These are phyloP conservation scores for Gandaritis pyraliata DNA, from an alignment of 2,888 invertebrate species.

Conservation along the genomic window DNA sequence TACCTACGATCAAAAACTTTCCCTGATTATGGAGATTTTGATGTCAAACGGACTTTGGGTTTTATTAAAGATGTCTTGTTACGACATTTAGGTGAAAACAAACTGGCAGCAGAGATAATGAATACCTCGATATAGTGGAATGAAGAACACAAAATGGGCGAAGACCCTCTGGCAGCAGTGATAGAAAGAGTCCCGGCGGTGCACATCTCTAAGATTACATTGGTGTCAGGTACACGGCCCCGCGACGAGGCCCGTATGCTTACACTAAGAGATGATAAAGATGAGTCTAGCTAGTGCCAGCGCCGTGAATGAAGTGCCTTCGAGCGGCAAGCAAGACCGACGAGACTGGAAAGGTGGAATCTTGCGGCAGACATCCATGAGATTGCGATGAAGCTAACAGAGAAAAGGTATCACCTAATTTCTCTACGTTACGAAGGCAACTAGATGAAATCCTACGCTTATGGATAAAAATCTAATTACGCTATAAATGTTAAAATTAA, in stretches of 20 bases:
- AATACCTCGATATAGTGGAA: too few relatives aligned
- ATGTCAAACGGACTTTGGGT: too few relatives aligned
- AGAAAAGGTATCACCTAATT: slow-evolving; percentile 81
- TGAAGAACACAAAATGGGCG: background rate
- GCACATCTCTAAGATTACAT: slow-evolving; percentile 55
- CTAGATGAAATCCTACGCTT: slow-evolving; percentile 84
- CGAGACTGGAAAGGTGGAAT: slow-evolving; percentile 48
- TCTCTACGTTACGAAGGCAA: slow-evolving; percentile 83
- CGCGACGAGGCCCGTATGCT: slow-evolving; percentile 65
- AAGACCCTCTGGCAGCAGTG: slow-evolving; percentile 1
- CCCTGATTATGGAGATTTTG: too few relatives aligned
- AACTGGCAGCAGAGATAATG: too few relatives aligned
- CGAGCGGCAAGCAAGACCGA: slow-evolving; percentile 23
- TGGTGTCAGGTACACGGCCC: slow-evolving; percentile 80
- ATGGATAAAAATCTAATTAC: slow-evolving; percentile 83
- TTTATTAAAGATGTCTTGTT: too few relatives aligned
- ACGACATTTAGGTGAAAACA: too few relatives aligned
- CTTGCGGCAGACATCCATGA: slow-evolving; percentile 64
- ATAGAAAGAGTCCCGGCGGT: slow-evolving; percentile 11
- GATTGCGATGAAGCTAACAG: slow-evolving; percentile 74
- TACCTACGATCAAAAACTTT: too few relatives aligned
- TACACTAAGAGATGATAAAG: slow-evolving; percentile 65
- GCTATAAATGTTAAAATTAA: slow-evolving; percentile 82
- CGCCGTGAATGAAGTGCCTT: slow-evolving; percentile 47
- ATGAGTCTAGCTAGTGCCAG: slow-evolving; percentile 73